phyloP scores from a whole-genome alignment of 1,140 invertebrate species.

The Battus philenor region DNA sequence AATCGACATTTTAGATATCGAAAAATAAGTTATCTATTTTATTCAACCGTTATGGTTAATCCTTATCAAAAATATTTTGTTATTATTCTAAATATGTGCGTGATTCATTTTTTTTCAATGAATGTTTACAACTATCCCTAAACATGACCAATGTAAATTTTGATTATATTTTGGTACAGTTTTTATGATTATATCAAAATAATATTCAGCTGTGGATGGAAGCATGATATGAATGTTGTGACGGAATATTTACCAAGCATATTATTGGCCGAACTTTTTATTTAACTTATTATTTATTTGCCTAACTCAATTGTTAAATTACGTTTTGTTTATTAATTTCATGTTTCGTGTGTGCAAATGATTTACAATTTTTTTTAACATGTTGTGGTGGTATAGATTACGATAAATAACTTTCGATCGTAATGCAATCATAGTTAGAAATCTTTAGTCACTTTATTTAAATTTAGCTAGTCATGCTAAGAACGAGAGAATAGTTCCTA shows the following conservation, averaged over 20 bases:
- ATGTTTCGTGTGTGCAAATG: no score
- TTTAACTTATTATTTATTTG: no score
- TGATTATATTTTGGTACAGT: no score
- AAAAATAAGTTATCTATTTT: no score
- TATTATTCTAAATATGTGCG: conserved; percentile 47
- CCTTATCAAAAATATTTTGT: conserved; percentile 56
- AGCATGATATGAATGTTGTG: conserved; percentile 57
- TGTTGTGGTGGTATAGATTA: conserved; percentile 16
- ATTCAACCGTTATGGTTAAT: conserved; percentile 10
- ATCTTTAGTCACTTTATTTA: conserved; percentile 7
- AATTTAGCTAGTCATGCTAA: conserved; percentile 10
- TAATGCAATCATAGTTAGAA: conserved; percentile 1
- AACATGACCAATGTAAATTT: no score
- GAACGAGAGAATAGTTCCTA: not conserved
- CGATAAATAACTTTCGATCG: conserved; percentile 5
- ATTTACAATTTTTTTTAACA: conserved; percentile 1
- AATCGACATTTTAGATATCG: no score
- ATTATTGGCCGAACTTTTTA: no score
- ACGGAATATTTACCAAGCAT: conserved; percentile 37
- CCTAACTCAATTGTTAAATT: no score
- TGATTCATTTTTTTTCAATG: conserved; percentile 35
- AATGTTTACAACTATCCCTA: not conserved
- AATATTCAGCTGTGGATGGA: conserved; percentile 52
- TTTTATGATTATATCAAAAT: conserved; percentile 31
- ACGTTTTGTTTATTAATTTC: no score